Percentiles rank a stretch among this genome's conserved stretches.
Conservation (phyloP, 2,888 invertebrate species). For the Oscheius sp. region DNA sequence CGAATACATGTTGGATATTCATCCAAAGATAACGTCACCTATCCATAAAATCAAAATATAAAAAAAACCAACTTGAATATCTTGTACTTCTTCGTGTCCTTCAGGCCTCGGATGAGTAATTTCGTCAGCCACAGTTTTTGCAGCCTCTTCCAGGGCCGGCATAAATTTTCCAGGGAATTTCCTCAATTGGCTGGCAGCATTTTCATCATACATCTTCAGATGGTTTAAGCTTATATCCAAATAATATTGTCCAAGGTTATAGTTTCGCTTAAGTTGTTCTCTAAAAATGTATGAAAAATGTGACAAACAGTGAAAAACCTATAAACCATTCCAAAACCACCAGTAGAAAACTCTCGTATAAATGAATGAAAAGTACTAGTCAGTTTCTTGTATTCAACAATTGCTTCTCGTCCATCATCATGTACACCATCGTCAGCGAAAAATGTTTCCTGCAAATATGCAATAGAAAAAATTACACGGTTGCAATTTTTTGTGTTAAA, state of each 20-base stretch:
- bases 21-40: conserved; percentile 56
- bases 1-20: conserved; percentile 62
- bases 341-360: conserved; percentile 90
- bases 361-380: conserved; percentile 95
- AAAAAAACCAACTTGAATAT: conserved; percentile 81
- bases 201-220: conserved; percentile 87
- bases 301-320: conserved; percentile 76
- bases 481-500: background rate
- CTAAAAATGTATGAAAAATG: conserved; percentile 74
- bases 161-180: conserved; percentile 92
- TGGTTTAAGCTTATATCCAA: conserved; percentile 93
- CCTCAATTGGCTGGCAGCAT: conserved; percentile 85
- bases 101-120: conserved; percentile 90
- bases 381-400: conserved; percentile 72
- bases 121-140: conserved; percentile 94
- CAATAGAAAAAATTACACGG: too few relatives aligned
- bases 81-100: conserved; percentile 87
- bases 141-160: conserved; percentile 92
- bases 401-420: conserved; percentile 64
- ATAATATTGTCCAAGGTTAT: conserved; percentile 86
- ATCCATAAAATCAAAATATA: background rate
- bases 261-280: conserved; percentile 90
- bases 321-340: conserved; percentile 94
- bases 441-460: conserved; percentile 53
- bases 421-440: conserved; percentile 63